A percentile compares a stretch with the other conserved stretches of the same genome.
Conservation (phyloP, 2,888 invertebrate genomes). For the Dryomyza anilis region DNA sequence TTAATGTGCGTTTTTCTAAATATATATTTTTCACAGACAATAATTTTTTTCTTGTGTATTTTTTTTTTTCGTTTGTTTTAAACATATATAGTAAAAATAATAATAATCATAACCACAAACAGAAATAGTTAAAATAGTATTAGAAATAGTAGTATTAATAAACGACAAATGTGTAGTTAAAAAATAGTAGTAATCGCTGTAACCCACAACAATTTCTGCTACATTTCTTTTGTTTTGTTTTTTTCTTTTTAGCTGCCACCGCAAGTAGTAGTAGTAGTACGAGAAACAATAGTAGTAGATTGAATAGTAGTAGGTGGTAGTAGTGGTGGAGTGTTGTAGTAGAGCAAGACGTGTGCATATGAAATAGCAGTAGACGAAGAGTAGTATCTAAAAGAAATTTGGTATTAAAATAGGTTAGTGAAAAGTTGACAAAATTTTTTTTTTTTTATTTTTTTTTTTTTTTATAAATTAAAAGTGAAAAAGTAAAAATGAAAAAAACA, state of each 20-base stretch:
- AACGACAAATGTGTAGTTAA: background rate
- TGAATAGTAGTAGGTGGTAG: conserved; percentile 31
- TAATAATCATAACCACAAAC: conserved; percentile 20
- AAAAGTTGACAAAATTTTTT: conserved; percentile 37
- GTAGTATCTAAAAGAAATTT: conserved; percentile 57
- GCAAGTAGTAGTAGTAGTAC: conserved; percentile 32
- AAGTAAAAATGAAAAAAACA: conserved; percentile 30
- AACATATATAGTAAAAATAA: conserved; percentile 5
- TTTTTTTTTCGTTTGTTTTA: background rate
- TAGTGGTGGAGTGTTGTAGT: conserved; percentile 35
- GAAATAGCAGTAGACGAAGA: conserved; percentile 39
- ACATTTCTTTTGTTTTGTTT: no score
- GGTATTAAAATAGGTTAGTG: conserved; percentile 59
- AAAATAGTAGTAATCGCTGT: conserved; percentile 14
- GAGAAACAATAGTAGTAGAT: conserved; percentile 37
- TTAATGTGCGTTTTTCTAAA: background rate
- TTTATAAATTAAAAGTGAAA: conserved; percentile 20
- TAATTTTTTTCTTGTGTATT: conserved; percentile 5
- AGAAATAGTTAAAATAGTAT: conserved; percentile 10
- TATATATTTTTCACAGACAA: conserved; percentile 18
- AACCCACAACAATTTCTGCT: background rate
- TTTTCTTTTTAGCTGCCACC: no score
- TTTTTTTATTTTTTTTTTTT: conserved; percentile 16
- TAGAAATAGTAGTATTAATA: background rate
- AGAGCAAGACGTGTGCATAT: no score